A percentile compares a stretch with the other conserved stretches of the same genome.
phyloP scores from a whole-genome alignment of 2,888 invertebrate genomes.

The Torymus auratus region DNA sequence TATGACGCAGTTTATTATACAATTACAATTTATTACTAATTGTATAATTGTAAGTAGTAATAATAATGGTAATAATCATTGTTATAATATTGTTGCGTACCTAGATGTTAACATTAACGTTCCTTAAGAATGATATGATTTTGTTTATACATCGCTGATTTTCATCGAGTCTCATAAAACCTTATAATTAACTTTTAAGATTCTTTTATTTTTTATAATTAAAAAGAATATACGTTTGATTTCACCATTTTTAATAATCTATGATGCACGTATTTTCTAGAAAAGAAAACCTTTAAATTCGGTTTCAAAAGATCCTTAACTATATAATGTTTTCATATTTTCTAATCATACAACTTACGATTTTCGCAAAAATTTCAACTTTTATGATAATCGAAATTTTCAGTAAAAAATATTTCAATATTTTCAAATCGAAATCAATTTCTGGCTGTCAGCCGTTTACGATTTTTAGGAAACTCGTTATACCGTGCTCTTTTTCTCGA shows the following conservation, averaged over 20 bases:
- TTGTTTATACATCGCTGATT: conserved; percentile 73
- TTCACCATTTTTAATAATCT: conserved; percentile 10
- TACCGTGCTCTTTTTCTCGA: conserved; percentile 70
- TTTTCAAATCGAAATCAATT: conserved; percentile 58
- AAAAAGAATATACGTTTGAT: conserved; percentile 42
- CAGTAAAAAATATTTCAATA: conserved; percentile 65
- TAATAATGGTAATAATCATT: conserved; percentile 69
- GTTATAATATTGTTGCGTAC: conserved; percentile 64
- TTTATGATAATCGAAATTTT: conserved; percentile 56
- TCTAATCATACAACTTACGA: conserved; percentile 39
- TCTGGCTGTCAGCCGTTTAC: conserved; percentile 57
- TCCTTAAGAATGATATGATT: conserved; percentile 76
- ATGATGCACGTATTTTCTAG: conserved; percentile 12
- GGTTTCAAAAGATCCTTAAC: conserved; percentile 40
- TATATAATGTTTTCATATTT: conserved; percentile 24
- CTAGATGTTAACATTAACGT: conserved; percentile 73
- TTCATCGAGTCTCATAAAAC: conserved; percentile 51
- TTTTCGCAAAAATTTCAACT: conserved; percentile 41
- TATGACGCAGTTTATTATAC: conserved; percentile 76
- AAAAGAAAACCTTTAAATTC: conserved; percentile 45
- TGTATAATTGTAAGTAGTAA: conserved; percentile 73
- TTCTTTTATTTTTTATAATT: conserved; percentile 37
- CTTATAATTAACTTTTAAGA: conserved; percentile 34
- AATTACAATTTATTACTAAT: conserved; percentile 75
- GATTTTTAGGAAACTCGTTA: conserved; percentile 70